phyloP scores from a whole-genome alignment of 53 echinoderm and acorn worm genomes.

The Holothuria scabra region DNA sequence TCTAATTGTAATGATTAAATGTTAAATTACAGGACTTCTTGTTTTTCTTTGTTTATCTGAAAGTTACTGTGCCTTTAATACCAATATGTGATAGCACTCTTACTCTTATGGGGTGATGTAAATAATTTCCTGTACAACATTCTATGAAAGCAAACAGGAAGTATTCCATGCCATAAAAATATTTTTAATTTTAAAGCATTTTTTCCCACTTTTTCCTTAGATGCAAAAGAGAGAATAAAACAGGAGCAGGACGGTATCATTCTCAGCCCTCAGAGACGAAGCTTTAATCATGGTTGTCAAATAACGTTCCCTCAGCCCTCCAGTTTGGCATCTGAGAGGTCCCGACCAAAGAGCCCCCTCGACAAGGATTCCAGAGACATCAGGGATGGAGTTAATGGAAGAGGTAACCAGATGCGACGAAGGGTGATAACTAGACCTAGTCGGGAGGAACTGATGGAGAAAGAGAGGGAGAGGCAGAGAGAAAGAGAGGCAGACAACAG shows the following conservation, averaged over 20 bases:
- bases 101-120: too few relatives aligned
- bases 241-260: conserved; percentile 97
- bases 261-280: conserved; percentile 96
- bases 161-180: too few relatives aligned
- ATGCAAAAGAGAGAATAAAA: conserved; percentile 89
- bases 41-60: too few relatives aligned
- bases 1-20: too few relatives aligned
- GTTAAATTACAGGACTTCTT: too few relatives aligned
- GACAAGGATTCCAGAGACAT: conserved; percentile 27
- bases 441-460: conserved; percentile 44
- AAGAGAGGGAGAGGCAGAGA: conserved; percentile 46
- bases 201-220: conserved; percentile 27
- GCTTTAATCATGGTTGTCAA: conserved; percentile 95
- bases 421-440: conserved; percentile 34
- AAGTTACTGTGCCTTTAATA: too few relatives aligned
- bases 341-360: not conserved
- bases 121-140: too few relatives aligned
- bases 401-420: not conserved
- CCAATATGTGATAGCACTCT: too few relatives aligned
- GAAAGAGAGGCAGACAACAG: conserved; percentile 56
- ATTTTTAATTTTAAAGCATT: too few relatives aligned
- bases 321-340: not conserved
- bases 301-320: conserved; percentile 62
- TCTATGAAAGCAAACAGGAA: too few relatives aligned
- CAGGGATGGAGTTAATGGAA: not conserved